Evolutionary conservation across 2,113 vertebrate species (phyloP).

Genomic region (Elanoides forficatus): DNA sequence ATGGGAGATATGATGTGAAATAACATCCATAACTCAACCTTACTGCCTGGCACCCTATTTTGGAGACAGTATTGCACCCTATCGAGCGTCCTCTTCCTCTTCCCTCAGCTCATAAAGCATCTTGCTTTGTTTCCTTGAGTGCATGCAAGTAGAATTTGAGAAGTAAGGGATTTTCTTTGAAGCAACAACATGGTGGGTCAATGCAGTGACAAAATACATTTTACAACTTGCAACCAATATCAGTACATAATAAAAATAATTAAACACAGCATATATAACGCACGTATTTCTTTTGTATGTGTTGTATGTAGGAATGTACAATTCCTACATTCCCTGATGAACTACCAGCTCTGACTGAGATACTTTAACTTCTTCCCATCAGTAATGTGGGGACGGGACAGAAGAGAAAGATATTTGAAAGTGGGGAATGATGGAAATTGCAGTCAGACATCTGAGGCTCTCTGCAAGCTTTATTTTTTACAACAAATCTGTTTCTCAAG

Average conservation of each 20-base stretch:
- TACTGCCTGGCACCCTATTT: not conserved
- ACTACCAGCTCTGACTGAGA: not conserved
- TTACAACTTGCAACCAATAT: not conserved
- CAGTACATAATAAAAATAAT: not conserved
- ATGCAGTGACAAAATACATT: not conserved
- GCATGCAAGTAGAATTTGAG: constrained; percentile 61
- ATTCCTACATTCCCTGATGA: not conserved
- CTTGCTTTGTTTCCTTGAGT: constrained; percentile 70
- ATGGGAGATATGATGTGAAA: not conserved
- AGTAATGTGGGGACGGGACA: not conserved
- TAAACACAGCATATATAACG: not conserved
- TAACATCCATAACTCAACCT: not conserved
- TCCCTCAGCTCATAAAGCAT: constrained; percentile 53
- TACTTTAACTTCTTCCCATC: not conserved
- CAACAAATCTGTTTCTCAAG: not conserved
- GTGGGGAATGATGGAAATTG: not conserved
- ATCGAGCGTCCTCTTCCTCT: constrained; percentile 27
- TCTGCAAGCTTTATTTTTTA: not conserved
- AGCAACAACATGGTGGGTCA: not conserved
- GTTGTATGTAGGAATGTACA: not conserved
- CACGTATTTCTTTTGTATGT: not conserved
- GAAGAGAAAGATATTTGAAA: not conserved
- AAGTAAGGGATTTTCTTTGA: constrained; percentile 5
- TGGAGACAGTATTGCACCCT: not conserved
- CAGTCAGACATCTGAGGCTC: not conserved